Evolutionary conservation across 1,140 invertebrate genomes (phyloP).

Genomic region (Eupeodes corollae): DNA sequence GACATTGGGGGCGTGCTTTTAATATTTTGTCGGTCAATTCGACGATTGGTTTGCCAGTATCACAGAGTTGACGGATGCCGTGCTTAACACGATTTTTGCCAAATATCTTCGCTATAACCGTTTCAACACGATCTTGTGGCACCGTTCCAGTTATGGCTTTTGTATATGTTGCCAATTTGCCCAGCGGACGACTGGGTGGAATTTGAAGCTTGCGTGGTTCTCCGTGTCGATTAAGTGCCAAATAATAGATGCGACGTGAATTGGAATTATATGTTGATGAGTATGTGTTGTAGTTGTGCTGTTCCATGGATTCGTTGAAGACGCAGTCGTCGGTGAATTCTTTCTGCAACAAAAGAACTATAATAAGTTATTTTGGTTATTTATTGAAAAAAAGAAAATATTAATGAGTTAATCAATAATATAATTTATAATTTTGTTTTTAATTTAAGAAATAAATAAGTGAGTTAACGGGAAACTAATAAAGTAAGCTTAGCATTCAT

Average conservation of each 20-base stretch:
- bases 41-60: conserved; percentile 35
- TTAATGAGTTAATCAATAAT: neutral
- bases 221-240: conserved; percentile 62
- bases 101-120: conserved; percentile 36
- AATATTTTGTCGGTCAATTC: conserved; percentile 29
- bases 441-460: no score
- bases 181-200: conserved; percentile 50
- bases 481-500: no score
- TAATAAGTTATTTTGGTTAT: conserved; percentile 27
- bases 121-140: conserved; percentile 43
- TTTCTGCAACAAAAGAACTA: conserved; percentile 56
- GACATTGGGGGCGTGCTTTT: conserved; percentile 25
- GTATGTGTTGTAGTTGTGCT: conserved; percentile 77
- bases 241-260: conserved; percentile 54
- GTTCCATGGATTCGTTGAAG: conserved; percentile 73
- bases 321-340: conserved; percentile 71
- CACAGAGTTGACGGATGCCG: conserved; percentile 37
- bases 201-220: conserved; percentile 56
- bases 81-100: conserved; percentile 36
- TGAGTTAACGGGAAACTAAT: no score
- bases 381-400: neutral
- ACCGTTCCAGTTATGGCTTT: conserved; percentile 53
- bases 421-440: no score
- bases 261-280: conserved; percentile 64
- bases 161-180: conserved; percentile 59